Evolutionary conservation across 2,797 vertebrate species (phyloP).

Genomic region (Echiichthys vipera): DNA sequence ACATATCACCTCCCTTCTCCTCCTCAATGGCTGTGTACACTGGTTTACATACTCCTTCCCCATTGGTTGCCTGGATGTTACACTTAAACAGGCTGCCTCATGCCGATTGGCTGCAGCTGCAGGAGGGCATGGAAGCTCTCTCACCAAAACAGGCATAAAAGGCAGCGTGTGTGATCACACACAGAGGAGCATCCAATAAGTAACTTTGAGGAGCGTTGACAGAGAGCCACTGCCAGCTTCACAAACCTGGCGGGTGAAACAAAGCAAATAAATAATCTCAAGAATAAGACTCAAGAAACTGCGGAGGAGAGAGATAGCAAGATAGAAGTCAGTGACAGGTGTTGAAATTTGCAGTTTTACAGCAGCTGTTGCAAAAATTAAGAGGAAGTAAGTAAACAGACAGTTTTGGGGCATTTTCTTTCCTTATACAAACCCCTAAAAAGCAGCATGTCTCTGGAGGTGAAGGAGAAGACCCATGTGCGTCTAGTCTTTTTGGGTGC

Average conservation of each 20-base stretch:
- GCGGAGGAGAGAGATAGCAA: slow-evolving; percentile 12
- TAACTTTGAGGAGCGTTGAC: slow-evolving; percentile 22
- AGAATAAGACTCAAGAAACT: slow-evolving; percentile 2
- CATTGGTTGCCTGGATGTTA: slow-evolving; percentile 73
- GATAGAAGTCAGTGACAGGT: slow-evolving; percentile 13
- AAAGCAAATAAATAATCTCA: not conserved
- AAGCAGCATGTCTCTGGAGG: slow-evolving; percentile 87
- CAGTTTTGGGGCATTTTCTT: slow-evolving; percentile 4
- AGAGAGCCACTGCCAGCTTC: not conserved
- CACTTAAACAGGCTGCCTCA: slow-evolving; percentile 62
- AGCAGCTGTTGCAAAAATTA: slow-evolving; percentile 6
- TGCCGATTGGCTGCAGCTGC: slow-evolving; percentile 74
- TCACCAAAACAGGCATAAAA: slow-evolving; percentile 82
- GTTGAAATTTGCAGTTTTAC: slow-evolving; percentile 1
- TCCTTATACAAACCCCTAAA: not conserved
- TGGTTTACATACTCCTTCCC: slow-evolving; percentile 72
- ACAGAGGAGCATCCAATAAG: slow-evolving; percentile 50
- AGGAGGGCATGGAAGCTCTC: slow-evolving; percentile 49
- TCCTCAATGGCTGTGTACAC: slow-evolving; percentile 1
- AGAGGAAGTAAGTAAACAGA: slow-evolving; percentile 12
- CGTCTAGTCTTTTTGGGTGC: slow-evolving; percentile 92
- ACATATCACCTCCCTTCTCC: slow-evolving; percentile 42
- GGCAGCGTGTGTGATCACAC: slow-evolving; percentile 41
- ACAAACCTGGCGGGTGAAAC: not conserved
- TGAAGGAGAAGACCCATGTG: slow-evolving; percentile 91